phyloP scores from a whole-genome alignment of 1,140 invertebrate genomes.

The Nylanderia fulva region DNA sequence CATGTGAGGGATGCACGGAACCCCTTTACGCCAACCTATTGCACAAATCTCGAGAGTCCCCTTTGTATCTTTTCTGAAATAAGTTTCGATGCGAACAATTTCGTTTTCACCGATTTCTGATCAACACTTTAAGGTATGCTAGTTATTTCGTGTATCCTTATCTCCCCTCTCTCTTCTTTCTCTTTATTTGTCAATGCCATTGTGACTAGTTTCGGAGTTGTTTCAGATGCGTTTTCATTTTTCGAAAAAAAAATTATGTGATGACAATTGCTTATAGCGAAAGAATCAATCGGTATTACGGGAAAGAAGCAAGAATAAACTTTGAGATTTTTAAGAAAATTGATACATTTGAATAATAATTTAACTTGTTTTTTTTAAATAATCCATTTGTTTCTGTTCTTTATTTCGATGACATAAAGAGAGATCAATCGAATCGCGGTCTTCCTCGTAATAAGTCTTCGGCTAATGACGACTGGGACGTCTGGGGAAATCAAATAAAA shows the following conservation, averaged over 20 bases:
- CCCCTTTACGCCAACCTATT: background rate
- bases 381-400: conserved; percentile 34
- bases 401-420: conserved; percentile 59
- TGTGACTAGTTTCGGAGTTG: background rate
- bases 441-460: conserved; percentile 39
- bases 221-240: background rate
- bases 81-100: background rate
- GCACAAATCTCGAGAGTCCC: background rate
- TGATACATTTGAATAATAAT: too few relatives aligned
- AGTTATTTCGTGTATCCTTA: background rate
- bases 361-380: background rate
- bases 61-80: background rate
- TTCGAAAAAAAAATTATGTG: too few relatives aligned
- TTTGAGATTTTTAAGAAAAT: too few relatives aligned
- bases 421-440: conserved; percentile 55
- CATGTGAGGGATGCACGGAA: conserved; percentile 38
- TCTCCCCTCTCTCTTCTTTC: background rate
- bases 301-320: too few relatives aligned
- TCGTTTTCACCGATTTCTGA: background rate
- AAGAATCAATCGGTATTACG: too few relatives aligned
- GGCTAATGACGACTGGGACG: conserved; percentile 51
- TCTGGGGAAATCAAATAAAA: conserved; percentile 53
- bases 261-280: background rate
- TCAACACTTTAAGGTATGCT: background rate
- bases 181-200: too few relatives aligned